Percentiles rank a stretch among this genome's conserved stretches.
These are phyloP conservation scores for Dinomys branickii DNA, from an alignment of 2,113 vertebrate genomes.

Conservation along the genomic window DNA sequence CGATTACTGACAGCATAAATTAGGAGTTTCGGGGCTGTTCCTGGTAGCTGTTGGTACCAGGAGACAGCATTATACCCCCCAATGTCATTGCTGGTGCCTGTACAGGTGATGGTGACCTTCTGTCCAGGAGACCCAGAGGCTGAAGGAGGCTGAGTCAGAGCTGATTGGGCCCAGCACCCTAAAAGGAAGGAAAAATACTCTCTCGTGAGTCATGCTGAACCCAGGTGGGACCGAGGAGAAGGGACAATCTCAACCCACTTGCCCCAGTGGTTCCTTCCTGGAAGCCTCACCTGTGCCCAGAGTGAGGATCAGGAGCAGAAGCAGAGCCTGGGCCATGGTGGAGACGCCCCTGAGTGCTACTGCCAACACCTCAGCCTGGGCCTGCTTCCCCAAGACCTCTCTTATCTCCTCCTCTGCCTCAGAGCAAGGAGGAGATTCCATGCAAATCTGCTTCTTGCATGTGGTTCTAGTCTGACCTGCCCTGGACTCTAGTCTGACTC, in stretches of 20 bases:
- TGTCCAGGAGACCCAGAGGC: not conserved
- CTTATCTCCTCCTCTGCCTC: not conserved
- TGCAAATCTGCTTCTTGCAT: not conserved
- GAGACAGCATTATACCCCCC: rapidly evolving
- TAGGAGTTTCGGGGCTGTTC: not conserved
- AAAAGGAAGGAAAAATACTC: not conserved
- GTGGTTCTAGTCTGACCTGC: not conserved
- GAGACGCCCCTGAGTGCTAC: not conserved
- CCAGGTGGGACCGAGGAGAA: not conserved
- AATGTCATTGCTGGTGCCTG: not conserved
- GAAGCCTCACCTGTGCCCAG: not conserved
- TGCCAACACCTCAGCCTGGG: not conserved
- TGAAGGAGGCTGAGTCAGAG: not conserved
- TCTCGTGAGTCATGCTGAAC: not conserved
- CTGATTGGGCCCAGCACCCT: not conserved
- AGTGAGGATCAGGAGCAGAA: not conserved
- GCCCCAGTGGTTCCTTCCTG: not conserved
- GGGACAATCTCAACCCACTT: not conserved
- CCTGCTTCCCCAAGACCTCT: not conserved
- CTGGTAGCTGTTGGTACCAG: constrained; percentile 54
- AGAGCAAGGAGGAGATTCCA: not conserved
- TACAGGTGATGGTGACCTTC: constrained; percentile 43
- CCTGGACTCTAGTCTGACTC: not conserved
- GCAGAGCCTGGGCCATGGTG: not conserved
- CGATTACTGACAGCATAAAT: rapidly evolving